Evolutionary conservation across 2,888 invertebrate genomes (phyloP), one percentile per base, ranked within the genome.

Genomic region (Cantharis rustica): DNA sequence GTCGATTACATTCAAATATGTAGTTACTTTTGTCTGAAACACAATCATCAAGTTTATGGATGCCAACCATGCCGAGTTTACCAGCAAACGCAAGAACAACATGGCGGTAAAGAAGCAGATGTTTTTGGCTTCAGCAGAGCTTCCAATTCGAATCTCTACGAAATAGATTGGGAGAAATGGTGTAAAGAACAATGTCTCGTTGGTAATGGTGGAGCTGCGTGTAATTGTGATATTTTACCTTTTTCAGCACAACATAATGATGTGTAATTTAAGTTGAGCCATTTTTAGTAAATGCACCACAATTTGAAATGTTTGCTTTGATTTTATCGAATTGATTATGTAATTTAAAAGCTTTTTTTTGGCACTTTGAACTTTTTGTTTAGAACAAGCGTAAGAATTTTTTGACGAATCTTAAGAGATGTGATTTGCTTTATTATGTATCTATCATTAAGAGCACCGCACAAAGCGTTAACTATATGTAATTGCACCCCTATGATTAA

Each of bases 201-300:
- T 83, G 94, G 93, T 1, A 92, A 93, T 80, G 94, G 94, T 74
- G 94, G 94, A n/a, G 91, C 92, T 23, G 93, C 94, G 79, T 94
- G 94, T 89, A 92, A 93, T 87, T 94, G 94, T 87, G 93, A 94
- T 87, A 89, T 93, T 73, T 89, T 92, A 68, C 94, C 94, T 1
- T 63, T 75, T 68, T 16, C 68, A 64, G 47, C 31, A n/a, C 27
- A 15, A 26, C 4, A 13, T 4, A 13, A 26, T 61, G 61, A 61
- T 26, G 61, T 63, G 26, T 73, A 69, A 69, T 69, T 73, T 23
- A 71, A 61, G 27, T 69, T 69, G 7, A 27, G 11, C 10, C 2
- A 16, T 31, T 47, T 69, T 31, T 16, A 31, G 47, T 16, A 27
- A 20, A 27, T 27, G 27, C 20, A 31, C 47, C 69, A 10, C 16